These are phyloP conservation scores for Drosophila anomelani DNA, from an alignment of 2,888 invertebrate species.

Conservation along the genomic window DNA sequence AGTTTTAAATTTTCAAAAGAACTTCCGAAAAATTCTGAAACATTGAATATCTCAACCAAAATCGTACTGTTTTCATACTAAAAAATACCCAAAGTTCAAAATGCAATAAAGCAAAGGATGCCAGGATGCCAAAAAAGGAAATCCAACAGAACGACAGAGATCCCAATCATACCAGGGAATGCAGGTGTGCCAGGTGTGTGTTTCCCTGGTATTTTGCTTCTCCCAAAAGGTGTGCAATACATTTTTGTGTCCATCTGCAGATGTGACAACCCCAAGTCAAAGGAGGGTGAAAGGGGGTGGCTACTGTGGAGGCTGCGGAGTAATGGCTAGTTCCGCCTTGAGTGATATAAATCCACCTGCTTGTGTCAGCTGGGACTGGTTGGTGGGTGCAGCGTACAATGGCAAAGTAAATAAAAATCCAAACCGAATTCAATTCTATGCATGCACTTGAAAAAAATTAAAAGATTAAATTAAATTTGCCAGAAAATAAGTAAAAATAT, in stretches of 20 bases:
- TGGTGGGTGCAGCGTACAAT: constrained; percentile 13
- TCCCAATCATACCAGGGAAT: constrained; percentile 23
- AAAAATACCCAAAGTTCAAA: constrained; percentile 16
- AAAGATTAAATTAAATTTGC: too few species aligned
- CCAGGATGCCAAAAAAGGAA: constrained; percentile 2
- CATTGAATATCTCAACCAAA: neutral
- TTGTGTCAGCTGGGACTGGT: constrained; percentile 45
- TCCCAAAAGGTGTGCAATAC: constrained; percentile 25
- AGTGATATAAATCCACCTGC: constrained; percentile 60
- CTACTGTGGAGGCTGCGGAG: neutral
- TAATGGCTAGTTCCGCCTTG: constrained; percentile 19
- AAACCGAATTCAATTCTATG: constrained; percentile 64
- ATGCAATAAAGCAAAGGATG: constrained; percentile 23
- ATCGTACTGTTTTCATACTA: constrained; percentile 2
- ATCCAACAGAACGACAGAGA: neutral
- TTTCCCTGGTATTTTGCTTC: neutral
- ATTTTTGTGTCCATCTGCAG: constrained; percentile 18
- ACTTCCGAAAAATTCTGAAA: neutral
- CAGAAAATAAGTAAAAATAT: too few species aligned
- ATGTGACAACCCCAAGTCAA: constrained; percentile 17
- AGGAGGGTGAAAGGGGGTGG: neutral
- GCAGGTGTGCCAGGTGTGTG: constrained; percentile 11
- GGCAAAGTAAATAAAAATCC: constrained; percentile 71
- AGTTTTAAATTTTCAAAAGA: neutral
- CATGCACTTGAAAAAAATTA: constrained; percentile 8